These are phyloP conservation scores for Cheilosia scutellata DNA, from an alignment of 2,888 invertebrate genomes.

Conservation along the genomic window DNA sequence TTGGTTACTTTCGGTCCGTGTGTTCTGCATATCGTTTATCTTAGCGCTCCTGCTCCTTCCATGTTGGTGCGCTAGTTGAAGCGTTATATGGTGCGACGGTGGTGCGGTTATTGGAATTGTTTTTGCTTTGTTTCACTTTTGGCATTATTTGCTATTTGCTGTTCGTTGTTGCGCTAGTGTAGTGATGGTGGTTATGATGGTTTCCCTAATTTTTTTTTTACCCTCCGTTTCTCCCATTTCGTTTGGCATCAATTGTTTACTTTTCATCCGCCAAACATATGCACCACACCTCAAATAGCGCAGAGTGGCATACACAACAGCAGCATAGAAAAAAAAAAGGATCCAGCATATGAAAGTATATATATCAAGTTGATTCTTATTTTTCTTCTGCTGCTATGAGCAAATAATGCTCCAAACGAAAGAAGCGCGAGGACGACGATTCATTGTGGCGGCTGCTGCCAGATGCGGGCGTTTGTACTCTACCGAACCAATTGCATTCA, in stretches of 20 bases:
- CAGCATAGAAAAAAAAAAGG: slow-evolving; percentile 28
- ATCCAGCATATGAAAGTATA: slow-evolving; percentile 62
- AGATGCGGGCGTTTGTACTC: slow-evolving; percentile 68
- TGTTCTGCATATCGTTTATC: slow-evolving; percentile 70
- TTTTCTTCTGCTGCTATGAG: slow-evolving; percentile 68
- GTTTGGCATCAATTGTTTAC: slow-evolving; percentile 76
- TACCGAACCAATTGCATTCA: slow-evolving; percentile 67
- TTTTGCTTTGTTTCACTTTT: slow-evolving; percentile 74
- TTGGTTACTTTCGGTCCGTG: slow-evolving; percentile 72
- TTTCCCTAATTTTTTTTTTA: slow-evolving; percentile 40
- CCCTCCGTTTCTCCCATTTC: slow-evolving; percentile 46
- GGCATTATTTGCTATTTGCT: slow-evolving; percentile 76
- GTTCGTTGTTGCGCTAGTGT: slow-evolving; percentile 50
- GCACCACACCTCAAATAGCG: slow-evolving; percentile 69
- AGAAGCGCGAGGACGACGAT: slow-evolving; percentile 71
- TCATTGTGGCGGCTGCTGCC: slow-evolving; percentile 69
- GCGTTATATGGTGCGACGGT: slow-evolving; percentile 43
- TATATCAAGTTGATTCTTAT: slow-evolving; percentile 73
- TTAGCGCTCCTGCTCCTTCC: slow-evolving; percentile 26
- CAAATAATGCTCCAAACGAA: slow-evolving; percentile 67
- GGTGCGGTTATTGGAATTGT: slow-evolving; percentile 72
- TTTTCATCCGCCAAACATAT: slow-evolving; percentile 75
- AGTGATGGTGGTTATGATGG: slow-evolving; percentile 69
- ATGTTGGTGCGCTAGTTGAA: slow-evolving; percentile 45
- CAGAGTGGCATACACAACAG: background rate